Percentiles rank a stretch among this genome's conserved stretches.
These are phyloP conservation scores for Crossoptilon crossoptilon DNA, from an alignment of 2,797 vertebrate genomes.

Conservation along the genomic window DNA sequence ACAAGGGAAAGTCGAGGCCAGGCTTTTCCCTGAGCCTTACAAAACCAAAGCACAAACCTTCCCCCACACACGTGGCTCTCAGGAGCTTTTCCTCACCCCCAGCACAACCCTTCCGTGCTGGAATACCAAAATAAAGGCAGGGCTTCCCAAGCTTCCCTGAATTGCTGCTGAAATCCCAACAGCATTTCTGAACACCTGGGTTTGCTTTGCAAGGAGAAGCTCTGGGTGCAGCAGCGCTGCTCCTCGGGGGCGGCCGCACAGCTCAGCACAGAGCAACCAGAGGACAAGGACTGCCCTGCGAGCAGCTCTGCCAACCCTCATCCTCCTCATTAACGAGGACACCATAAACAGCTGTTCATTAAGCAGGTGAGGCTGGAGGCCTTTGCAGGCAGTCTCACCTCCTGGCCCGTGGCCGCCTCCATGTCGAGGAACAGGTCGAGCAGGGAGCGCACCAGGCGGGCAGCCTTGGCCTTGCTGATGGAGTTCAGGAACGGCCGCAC, in stretches of 20 bases:
- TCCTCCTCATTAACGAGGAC: too few species aligned
- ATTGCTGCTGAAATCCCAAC: background rate
- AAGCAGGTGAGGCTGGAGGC: background rate
- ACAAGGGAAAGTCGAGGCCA: background rate
- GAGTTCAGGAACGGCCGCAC: slow-evolving; percentile 97
- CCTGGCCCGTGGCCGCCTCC: slow-evolving; percentile 98
- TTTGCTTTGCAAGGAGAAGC: background rate
- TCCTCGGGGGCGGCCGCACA: background rate
- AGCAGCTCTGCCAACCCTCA: too few species aligned
- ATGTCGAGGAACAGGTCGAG: slow-evolving; percentile 98
- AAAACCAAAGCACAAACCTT: background rate
- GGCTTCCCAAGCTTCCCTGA: background rate
- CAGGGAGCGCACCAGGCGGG: slow-evolving; percentile 93
- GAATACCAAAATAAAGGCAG: background rate
- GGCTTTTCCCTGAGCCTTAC: too few species aligned
- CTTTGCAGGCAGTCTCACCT: slow-evolving; percentile 82
- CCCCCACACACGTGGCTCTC: background rate
- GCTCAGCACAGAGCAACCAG: too few species aligned
- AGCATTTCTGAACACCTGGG: background rate
- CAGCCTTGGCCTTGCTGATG: slow-evolving; percentile 98
- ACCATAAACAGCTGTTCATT: too few species aligned
- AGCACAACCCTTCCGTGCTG: background rate
- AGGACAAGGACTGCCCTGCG: too few species aligned
- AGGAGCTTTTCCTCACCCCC: background rate
- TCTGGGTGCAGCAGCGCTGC: background rate